A percentile compares a stretch with the other conserved stretches of the same genome.
phyloP scores from a whole-genome alignment of 2,888 invertebrate species.

The Esperia sulphurella region DNA sequence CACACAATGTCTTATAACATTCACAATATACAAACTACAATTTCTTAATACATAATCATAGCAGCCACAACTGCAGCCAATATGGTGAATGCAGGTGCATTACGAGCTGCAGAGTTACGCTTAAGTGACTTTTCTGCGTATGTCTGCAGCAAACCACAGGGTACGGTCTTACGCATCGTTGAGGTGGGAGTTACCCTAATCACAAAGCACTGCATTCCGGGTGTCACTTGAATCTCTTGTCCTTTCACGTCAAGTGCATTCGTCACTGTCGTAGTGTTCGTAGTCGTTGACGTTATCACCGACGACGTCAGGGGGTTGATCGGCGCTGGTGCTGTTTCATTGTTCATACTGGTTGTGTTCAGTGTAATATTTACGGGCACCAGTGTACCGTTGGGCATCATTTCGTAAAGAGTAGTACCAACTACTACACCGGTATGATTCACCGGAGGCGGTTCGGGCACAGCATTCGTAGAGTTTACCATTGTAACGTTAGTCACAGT shows the following conservation, averaged over 20 bases:
- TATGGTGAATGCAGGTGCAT: constrained; percentile 44
- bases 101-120: constrained; percentile 46
- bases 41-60: constrained; percentile 18
- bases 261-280: constrained; percentile 53
- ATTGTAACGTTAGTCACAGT: constrained; percentile 59
- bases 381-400: constrained; percentile 58
- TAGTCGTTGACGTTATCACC: constrained; percentile 41
- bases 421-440: constrained; percentile 3
- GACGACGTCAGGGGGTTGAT: constrained; percentile 34
- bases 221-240: constrained; percentile 54
- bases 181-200: constrained; percentile 40
- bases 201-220: constrained; percentile 63
- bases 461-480: constrained; percentile 41
- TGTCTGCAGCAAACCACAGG: constrained; percentile 57
- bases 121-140: constrained; percentile 58
- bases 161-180: constrained; percentile 51
- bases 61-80: constrained; percentile 34
- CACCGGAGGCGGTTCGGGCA: constrained; percentile 20
- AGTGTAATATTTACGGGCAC: constrained; percentile 43
- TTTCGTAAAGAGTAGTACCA: constrained; percentile 34
- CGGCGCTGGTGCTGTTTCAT: too few relatives aligned
- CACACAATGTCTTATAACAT: neutral
- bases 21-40: neutral
- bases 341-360: too few relatives aligned
- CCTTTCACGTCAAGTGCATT: constrained; percentile 70